These are phyloP conservation scores for Mustela erminea DNA, from an alignment of 2,797 vertebrate species.

Conservation along the genomic window DNA sequence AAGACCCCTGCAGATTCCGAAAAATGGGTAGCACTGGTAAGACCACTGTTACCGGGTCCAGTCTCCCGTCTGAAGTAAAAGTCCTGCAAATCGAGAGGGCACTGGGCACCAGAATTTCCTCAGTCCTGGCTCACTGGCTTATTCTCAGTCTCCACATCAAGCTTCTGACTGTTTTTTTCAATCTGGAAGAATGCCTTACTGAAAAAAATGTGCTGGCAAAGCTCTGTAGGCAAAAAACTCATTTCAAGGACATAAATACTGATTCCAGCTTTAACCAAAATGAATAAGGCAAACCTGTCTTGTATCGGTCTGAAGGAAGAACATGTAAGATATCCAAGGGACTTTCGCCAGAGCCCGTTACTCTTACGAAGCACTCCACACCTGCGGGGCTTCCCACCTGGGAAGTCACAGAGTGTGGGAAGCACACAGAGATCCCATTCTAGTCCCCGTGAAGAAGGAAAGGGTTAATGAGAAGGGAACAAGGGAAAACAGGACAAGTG, in stretches of 20 bases:
- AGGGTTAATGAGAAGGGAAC: background rate
- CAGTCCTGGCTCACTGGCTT: background rate
- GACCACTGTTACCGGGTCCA: background rate
- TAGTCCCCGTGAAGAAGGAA: background rate
- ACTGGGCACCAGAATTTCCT: background rate
- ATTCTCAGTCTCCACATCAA: background rate
- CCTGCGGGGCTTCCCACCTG: accelerated
- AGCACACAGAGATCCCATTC: background rate
- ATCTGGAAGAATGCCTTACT: background rate
- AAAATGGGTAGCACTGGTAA: background rate
- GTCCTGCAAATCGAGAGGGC: background rate
- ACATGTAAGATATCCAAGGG: background rate
- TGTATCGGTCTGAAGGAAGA: background rate
- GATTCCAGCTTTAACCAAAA: background rate
- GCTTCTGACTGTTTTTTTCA: background rate
- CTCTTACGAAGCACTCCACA: no score
- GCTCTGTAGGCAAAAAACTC: background rate
- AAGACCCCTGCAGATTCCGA: background rate
- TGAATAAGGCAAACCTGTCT: background rate
- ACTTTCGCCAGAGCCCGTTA: accelerated
- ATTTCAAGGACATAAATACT: background rate
- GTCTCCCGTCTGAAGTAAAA: background rate
- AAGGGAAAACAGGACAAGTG: background rate
- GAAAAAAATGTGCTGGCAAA: background rate
- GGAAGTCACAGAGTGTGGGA: accelerated